These are phyloP conservation scores for Babyrousa celebensis DNA, from an alignment of 2,797 vertebrate species.

Conservation along the genomic window DNA sequence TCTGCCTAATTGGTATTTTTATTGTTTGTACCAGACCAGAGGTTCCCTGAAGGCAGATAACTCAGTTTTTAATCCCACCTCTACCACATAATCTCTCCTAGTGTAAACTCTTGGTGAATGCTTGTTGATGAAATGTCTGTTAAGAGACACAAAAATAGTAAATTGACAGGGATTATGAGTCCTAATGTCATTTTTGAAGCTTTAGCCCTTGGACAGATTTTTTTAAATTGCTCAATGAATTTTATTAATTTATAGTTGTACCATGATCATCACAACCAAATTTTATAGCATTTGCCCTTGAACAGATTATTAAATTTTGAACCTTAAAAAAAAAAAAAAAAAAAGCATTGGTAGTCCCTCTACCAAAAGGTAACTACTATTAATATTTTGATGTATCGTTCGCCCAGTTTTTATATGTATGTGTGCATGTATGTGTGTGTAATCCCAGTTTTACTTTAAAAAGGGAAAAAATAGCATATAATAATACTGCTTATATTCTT, in stretches of 20 bases:
- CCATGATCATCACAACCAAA: too few species aligned
- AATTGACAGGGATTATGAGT: not conserved
- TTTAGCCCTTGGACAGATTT: not conserved
- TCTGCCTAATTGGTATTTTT: not conserved
- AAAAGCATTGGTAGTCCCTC: too few species aligned
- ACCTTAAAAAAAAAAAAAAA: not conserved
- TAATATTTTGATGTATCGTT: too few species aligned
- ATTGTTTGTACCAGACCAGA: not conserved
- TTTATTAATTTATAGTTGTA: too few species aligned
- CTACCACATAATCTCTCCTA: not conserved
- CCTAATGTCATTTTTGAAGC: not conserved
- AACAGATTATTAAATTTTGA: slow-evolving; percentile 16
- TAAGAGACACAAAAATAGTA: not conserved
- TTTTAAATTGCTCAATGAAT: too few species aligned
- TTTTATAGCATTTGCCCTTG: not conserved
- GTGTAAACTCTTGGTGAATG: slow-evolving; percentile 26
- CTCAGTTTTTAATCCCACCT: not conserved
- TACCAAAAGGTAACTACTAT: too few species aligned
- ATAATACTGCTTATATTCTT: not conserved
- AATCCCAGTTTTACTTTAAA: not conserved
- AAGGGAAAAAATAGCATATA: not conserved
- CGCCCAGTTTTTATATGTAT: not conserved
- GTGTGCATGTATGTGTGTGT: too few species aligned
- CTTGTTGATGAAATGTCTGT: not conserved
- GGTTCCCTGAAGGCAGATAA: not conserved